phyloP scores from a whole-genome alignment of 2,888 invertebrate species.

The Ptycholaimellus sp. region DNA sequence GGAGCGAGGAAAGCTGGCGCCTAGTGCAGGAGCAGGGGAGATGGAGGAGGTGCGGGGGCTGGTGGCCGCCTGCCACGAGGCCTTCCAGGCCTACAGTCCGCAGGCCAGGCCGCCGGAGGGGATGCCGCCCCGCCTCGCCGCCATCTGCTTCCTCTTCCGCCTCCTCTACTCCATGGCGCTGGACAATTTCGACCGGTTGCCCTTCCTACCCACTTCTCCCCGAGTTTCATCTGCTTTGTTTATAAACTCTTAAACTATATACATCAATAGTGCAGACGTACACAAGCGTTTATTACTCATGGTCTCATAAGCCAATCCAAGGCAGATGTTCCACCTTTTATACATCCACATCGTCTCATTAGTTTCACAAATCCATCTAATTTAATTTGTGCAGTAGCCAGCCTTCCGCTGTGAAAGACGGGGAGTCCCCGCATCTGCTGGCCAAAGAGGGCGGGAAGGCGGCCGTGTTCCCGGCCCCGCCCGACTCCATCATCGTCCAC shows the following conservation, averaged over 20 bases:
- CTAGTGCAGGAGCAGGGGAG: slow-evolving; percentile 3
- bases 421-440: too few relatives aligned
- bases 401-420: too few relatives aligned
- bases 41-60: slow-evolving; percentile 6
- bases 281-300: too few relatives aligned
- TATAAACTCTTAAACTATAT: too few relatives aligned
- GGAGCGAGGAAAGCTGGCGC: slow-evolving; percentile 7
- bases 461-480: slow-evolving; percentile 48
- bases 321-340: slow-evolving; percentile 10
- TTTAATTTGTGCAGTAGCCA: too few relatives aligned
- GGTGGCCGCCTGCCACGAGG: slow-evolving; percentile 13
- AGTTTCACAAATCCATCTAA: not conserved
- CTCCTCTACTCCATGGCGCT: slow-evolving; percentile 77
- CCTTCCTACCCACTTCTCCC: too few relatives aligned
- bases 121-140: slow-evolving; percentile 51
- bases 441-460: too few relatives aligned
- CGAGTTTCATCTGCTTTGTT: too few relatives aligned
- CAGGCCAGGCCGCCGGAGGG: slow-evolving; percentile 28
- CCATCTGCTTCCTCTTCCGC: slow-evolving; percentile 59
- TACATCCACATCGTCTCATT: slow-evolving; percentile 1
- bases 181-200: slow-evolving; percentile 74
- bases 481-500: slow-evolving; percentile 60
- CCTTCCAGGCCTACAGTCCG: slow-evolving; percentile 14
- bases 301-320: too few relatives aligned
- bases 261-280: too few relatives aligned